Base-by-base conservation (phyloP, 2,113 vertebrate genomes). In the Petroica traversi region DNA sequence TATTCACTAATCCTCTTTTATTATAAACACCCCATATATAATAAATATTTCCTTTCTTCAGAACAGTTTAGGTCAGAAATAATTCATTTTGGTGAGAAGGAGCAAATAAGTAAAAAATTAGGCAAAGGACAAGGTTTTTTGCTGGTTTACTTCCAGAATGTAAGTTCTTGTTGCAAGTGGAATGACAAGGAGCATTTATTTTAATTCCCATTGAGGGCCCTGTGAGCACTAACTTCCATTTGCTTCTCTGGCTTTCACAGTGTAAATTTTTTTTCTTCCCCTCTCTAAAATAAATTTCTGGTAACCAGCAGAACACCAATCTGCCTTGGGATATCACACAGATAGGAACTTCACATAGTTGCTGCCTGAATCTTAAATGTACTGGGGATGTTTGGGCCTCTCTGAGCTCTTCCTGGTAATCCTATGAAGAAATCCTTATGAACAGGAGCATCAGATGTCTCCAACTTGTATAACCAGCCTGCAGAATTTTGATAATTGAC, bases 231-330 rank as follows among this genome's bases (percentile, higher is more conserved):
- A 63, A 22, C 28, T 92, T 92, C 77, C 62, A 72, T 92, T 95
- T 89, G 31, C 61, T 69, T 80, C 59, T 76, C 67, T 67, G 24
- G 24, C 31, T 83, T 77, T 54, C 48, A 46, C 22, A 18, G 40
- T 6, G 55, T 9, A 33, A 54, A 26, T 3, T 79, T 58, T 81
- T 88, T 86, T 57, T 9, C 16, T 49, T 68, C 22, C 45, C 18
- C 29, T 76, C 52, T 82, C 33, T 90, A 24, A 93, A 72, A 88
- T 49, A 96, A 79, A 92, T 82, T 79, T 64, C 90, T 88, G 78
- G 58, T 85, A 93, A 88, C 26, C 46, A 66, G 28, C 23, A 80
- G 82, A 85, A 66, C 63, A 64, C 25, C 26, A 64, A 45, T 26
- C 66, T 93, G 67, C 58, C 78, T 85, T 83, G 58, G 75, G 85